Evolutionary conservation across 1,140 invertebrate genomes (phyloP), one percentile per base, ranked within the genome.

Genomic region (Bombus confusus): DNA sequence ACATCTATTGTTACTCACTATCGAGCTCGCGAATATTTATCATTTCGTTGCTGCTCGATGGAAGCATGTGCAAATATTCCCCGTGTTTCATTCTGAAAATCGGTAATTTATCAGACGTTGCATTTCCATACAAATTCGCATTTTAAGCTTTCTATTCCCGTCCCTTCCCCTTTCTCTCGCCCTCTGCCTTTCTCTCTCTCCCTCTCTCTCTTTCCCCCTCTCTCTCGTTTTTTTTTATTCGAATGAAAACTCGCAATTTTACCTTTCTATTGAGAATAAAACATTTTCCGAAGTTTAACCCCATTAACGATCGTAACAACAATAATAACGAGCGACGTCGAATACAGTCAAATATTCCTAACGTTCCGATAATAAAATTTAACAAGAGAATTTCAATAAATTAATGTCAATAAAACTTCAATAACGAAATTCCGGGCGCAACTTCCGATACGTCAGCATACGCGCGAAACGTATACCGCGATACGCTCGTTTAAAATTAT

Each of bases 401-500:
- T 84, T 62, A 59, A 72, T 71, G 39, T 72, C 52, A 80, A 84
- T 71, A 78, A 84, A 72, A 80, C 34, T n/a, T 64, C 39, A 31
- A 43, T 62, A 72, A 72, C 66, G n/a, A 57, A 59, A 84, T 62
- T 80, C 31, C 39, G 15, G 37, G 5, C 31, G 34, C 31, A 15
- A 25, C n/a, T 10, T 12, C 25, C 31, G 22, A 69, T 43, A 18
- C 52, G 43, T 25, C 15, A n/a, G 66, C 31, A 22, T 12, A 41
- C 25, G 10, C 39, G 39, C 47, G 34, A 41, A 68, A 59, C 43
- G 25, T 37, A 47, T 9, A n/a, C 18, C 41, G 15, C 31, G 73
- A 68, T 69, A 43, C 31, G 25, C 52, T n/a, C 83, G 75, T 80
- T 84, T 80, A 72, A 79, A 79, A 84, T 80, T 52, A 62, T 80